Conservation (phyloP, 2,797 vertebrate species). For the Hylomyscus alleni region DNA sequence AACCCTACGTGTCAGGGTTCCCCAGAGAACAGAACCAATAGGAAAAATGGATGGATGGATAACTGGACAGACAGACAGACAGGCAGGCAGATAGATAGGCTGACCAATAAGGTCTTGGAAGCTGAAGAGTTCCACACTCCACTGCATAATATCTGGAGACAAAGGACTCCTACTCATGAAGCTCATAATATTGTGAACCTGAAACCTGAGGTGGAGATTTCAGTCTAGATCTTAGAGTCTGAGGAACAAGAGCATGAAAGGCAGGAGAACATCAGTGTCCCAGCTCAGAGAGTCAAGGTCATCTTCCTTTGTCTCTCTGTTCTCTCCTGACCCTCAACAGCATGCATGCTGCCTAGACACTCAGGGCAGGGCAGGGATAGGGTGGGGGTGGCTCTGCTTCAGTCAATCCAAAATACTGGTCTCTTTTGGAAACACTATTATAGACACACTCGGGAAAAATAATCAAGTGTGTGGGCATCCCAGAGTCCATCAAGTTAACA, state of each 20-base stretch:
- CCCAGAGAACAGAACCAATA: neutral
- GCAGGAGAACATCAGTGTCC: neutral
- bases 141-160: neutral
- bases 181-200: neutral
- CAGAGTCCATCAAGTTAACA: neutral
- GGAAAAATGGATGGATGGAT: neutral
- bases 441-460: neutral
- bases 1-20: neutral
- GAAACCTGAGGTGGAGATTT: neutral
- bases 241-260: neutral
- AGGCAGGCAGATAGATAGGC: neutral
- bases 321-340: neutral
- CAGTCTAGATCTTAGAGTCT: neutral
- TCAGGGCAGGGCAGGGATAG: neutral
- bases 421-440: neutral
- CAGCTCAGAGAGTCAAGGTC: neutral
- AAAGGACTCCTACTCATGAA: neutral
- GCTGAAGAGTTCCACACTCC: conserved; percentile 1
- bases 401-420: neutral
- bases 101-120: neutral
- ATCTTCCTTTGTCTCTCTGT: neutral
- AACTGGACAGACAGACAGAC: neutral
- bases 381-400: neutral
- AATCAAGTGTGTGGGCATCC: neutral
- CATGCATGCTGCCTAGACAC: neutral